Evolutionary conservation across 2,888 invertebrate species (phyloP).

Genomic region (Pollenia griseotomentosa): DNA sequence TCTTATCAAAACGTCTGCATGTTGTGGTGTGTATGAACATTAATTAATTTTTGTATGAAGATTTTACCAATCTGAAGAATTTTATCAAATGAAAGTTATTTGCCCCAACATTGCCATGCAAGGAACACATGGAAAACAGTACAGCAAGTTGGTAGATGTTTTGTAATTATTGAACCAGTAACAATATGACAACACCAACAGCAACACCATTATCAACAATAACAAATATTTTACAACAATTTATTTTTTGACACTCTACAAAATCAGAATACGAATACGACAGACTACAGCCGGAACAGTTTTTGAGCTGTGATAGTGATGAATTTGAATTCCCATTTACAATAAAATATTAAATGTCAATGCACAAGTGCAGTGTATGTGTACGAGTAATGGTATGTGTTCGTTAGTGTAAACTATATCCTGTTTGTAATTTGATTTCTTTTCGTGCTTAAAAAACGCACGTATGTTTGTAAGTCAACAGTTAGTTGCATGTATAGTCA

Average conservation of each 20-base stretch:
- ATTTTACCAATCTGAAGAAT: conserved; percentile 8
- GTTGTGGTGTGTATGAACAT: background rate
- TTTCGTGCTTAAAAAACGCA: background rate
- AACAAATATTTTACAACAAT: conserved; percentile 51
- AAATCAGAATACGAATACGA: conserved; percentile 16
- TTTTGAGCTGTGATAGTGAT: conserved; percentile 37
- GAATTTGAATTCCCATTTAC: conserved; percentile 66
- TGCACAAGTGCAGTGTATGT: conserved; percentile 3
- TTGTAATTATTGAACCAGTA: conserved; percentile 35
- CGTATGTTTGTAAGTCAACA: conserved; percentile 43
- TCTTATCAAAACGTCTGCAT: background rate
- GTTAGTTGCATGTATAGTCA: conserved; percentile 39
- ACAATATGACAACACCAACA: conserved; percentile 27
- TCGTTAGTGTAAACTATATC: background rate
- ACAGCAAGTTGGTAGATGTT: background rate
- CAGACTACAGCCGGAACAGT: background rate
- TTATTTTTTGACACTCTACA: conserved; percentile 36
- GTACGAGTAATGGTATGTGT: background rate
- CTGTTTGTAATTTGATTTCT: background rate
- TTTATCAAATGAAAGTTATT: conserved; percentile 9
- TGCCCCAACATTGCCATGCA: background rate
- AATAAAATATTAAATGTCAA: conserved; percentile 67
- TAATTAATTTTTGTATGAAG: background rate
- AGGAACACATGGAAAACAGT: background rate
- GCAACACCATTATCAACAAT: conserved; percentile 1